These are phyloP conservation scores for Phocoena phocoena DNA, from an alignment of 2,113 vertebrate genomes.

Conservation along the genomic window DNA sequence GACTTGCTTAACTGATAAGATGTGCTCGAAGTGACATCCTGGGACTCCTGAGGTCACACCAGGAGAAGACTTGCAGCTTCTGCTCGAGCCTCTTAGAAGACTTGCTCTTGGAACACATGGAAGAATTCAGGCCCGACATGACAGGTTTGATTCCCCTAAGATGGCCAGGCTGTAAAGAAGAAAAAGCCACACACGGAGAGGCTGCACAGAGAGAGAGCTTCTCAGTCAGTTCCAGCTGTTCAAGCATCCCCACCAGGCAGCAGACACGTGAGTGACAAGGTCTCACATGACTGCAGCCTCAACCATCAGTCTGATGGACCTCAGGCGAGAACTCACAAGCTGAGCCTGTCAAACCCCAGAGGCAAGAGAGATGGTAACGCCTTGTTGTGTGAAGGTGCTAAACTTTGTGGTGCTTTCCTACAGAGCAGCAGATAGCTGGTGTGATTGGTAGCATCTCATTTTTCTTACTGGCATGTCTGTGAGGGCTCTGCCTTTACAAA, in stretches of 20 bases:
- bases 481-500: background rate
- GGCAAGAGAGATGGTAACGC: background rate
- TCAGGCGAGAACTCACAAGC: background rate
- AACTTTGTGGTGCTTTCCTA: background rate
- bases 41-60: background rate
- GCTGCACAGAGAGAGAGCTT: background rate
- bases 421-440: background rate
- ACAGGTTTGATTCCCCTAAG: background rate
- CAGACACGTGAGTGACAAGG: background rate
- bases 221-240: background rate
- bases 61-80: background rate
- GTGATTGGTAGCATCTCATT: background rate
- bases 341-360: background rate
- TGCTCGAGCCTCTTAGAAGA: background rate
- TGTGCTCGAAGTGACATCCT: background rate
- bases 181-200: background rate
- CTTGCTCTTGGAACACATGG: background rate
- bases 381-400: background rate
- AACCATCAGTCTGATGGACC: background rate
- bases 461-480: background rate
- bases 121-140: background rate
- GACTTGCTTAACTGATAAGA: background rate
- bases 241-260: background rate
- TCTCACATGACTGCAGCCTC: background rate
- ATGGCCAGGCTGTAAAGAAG: background rate